phyloP scores from a whole-genome alignment of 37 sponge, comb jelly and placozoan genomes.

The Amphimedon queenslandica region DNA sequence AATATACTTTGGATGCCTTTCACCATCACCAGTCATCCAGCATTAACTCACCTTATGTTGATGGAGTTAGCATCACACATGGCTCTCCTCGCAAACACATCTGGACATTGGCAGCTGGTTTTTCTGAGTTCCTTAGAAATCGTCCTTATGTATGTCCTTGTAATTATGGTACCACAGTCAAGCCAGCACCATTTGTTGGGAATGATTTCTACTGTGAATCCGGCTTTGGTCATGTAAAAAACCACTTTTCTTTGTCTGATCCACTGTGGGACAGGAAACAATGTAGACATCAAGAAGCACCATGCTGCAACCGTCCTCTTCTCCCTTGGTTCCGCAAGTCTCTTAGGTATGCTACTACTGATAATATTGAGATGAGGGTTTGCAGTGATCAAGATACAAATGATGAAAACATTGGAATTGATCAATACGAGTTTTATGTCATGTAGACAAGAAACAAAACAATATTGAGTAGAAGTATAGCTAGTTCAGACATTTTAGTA shows the following conservation, averaged over 20 bases:
- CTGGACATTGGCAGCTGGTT: background rate
- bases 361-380: constrained; percentile 3
- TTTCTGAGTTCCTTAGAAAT: background rate
- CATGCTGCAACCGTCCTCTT: background rate
- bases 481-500: too few species aligned
- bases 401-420: too few species aligned
- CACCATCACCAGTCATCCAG: background rate
- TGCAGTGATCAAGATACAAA: too few species aligned
- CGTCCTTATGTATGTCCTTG: background rate
- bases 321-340: constrained; percentile 3
- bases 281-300: background rate
- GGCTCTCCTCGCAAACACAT: background rate
- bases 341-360: background rate
- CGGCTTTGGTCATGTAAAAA: background rate
- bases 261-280: constrained; percentile 1
- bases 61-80: constrained; percentile 1
- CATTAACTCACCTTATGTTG: background rate
- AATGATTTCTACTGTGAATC: constrained; percentile 10
- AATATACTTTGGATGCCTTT: background rate
- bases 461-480: too few species aligned
- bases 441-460: too few species aligned
- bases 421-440: too few species aligned
- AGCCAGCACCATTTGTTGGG: background rate
- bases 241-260: background rate
- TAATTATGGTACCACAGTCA: background rate